Conservation (phyloP, 2,888 invertebrate species). For the Heliconius aoede region DNA sequence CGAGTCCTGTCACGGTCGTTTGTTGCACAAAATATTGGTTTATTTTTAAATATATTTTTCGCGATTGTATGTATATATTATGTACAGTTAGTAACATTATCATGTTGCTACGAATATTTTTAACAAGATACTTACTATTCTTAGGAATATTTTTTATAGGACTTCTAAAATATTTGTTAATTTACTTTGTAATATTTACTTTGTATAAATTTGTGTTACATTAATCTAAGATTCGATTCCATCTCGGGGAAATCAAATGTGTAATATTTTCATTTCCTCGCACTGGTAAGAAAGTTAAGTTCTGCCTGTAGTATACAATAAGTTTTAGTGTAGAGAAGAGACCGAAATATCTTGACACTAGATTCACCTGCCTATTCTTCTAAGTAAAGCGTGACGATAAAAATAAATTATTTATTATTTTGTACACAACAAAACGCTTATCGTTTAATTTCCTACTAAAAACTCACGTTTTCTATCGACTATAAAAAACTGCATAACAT, state of each 20-base stretch:
- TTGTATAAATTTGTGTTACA: too few species aligned
- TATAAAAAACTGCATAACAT: constrained; percentile 11
- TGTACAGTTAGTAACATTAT: background rate
- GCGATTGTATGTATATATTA: too few species aligned
- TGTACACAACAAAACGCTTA: background rate
- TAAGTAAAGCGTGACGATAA: background rate
- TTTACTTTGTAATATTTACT: too few species aligned
- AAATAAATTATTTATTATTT: background rate
- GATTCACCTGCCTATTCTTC: background rate
- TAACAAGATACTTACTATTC: background rate
- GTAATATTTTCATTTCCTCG: too few species aligned
- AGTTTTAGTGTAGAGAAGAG: background rate
- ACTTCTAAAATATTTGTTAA: background rate
- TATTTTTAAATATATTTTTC: background rate
- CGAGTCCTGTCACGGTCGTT: constrained; percentile 88
- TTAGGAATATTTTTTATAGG: too few species aligned
- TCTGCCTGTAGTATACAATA: too few species aligned
- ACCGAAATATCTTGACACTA: background rate
- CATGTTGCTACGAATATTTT: background rate
- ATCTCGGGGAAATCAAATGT: too few species aligned
- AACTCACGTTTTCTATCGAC: constrained; percentile 15
- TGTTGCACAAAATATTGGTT: too few species aligned
- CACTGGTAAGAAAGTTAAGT: too few species aligned
- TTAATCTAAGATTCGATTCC: too few species aligned
- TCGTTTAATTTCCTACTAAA: constrained; percentile 8